Evolutionary conservation across 2,113 vertebrate species (phyloP), one percentile per base, ranked within the genome.

Genomic region (Zapornia atra): DNA sequence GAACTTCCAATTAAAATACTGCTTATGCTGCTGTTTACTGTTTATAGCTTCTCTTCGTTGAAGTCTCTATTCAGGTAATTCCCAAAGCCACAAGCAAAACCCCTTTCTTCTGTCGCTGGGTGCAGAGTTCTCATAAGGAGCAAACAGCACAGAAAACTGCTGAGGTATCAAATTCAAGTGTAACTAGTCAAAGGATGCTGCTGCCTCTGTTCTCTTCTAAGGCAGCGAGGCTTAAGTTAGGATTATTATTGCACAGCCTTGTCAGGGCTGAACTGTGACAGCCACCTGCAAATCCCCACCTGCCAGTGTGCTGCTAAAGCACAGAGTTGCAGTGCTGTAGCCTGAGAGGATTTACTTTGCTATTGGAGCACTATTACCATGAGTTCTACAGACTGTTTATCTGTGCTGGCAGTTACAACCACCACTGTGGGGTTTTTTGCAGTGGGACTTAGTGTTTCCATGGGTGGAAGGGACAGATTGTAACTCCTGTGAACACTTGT

Each of bases 1-100:
- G 99, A 99, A 93, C 95, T 99, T 94, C 99, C 98, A 19, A 97
- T 99, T 97, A 99, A 99, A 98, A 98, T 99, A 50, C 72, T 98
- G 44, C 98, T 99, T 78, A 99, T 99, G 99, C 84, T 99, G 91
- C 93, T 99, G 17, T 99, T 99, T 60, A 99, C 98, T 10, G 81
- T 99, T 61, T 99, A 98, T 94, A 99, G 99, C 82, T 98, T 99
- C 96, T 97, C 97, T 7, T 98, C 99, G 1, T 84, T 99, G 97
- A 98, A 97, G 71, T 98, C 96, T 72, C 96, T 99, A 0, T 98
- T 99, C 98, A 99, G 99, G 99, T 99, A 97, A 98, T 66, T 78
- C 36, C n/a, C 24, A 22, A 1, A 21, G 31, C 50, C 12, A 22
- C 34, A 50, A 82, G n/a, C 34, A 44, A 11, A 75, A 48, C 5